These are phyloP conservation scores for Scaptomyza montana DNA, from an alignment of 1,140 invertebrate genomes.

Conservation along the genomic window DNA sequence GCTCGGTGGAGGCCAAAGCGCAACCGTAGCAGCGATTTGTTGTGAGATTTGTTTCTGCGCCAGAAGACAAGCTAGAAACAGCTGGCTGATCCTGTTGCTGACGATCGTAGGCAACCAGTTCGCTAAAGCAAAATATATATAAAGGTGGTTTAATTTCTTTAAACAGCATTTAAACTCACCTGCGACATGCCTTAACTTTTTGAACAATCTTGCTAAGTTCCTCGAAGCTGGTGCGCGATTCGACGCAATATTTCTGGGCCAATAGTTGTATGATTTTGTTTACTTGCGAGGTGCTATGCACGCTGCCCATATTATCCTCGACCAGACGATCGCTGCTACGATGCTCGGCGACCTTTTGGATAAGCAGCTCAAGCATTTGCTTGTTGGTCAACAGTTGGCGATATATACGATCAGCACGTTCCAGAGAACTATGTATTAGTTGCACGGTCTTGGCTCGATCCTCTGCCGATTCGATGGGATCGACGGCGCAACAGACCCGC, in stretches of 20 bases:
- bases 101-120: slow-evolving; percentile 96
- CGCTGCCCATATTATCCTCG: slow-evolving; percentile 84
- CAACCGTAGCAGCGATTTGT: slow-evolving; percentile 92
- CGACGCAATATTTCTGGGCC: slow-evolving; percentile 97
- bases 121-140: slow-evolving; percentile 84
- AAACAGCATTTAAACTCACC: slow-evolving; percentile 35
- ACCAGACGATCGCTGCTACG: slow-evolving; percentile 78
- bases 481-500: slow-evolving; percentile 96
- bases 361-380: slow-evolving; percentile 90
- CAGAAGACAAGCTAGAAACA: neutral
- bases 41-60: slow-evolving; percentile 50
- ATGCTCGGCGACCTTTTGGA: slow-evolving; percentile 82
- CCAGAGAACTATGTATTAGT: slow-evolving; percentile 94
- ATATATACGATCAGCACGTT: slow-evolving; percentile 97
- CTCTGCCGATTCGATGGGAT: slow-evolving; percentile 98
- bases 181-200: slow-evolving; percentile 93
- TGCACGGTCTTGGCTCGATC: slow-evolving; percentile 97
- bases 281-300: slow-evolving; percentile 87
- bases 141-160: too few relatives aligned
- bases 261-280: slow-evolving; percentile 93
- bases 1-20: slow-evolving; percentile 93
- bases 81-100: slow-evolving; percentile 87
- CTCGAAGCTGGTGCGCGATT: slow-evolving; percentile 97
- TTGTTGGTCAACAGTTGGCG: slow-evolving; percentile 95
- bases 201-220: slow-evolving; percentile 98